These are phyloP conservation scores for Cyrtonyx montezumae DNA, from an alignment of 2,113 vertebrate species.

Conservation along the genomic window DNA sequence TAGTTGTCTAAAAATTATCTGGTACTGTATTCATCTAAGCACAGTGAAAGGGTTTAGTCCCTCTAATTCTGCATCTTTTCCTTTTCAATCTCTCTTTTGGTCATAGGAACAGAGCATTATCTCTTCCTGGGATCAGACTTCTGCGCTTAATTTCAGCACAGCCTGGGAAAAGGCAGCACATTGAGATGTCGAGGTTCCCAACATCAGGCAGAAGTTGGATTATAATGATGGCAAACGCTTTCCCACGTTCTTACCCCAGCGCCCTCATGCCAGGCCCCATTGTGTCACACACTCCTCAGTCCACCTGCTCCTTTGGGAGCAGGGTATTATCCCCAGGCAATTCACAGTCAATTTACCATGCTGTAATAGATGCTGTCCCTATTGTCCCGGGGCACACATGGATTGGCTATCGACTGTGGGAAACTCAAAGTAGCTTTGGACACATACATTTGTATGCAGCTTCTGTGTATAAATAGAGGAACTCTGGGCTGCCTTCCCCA, in stretches of 20 bases:
- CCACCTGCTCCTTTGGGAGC: slow-evolving; percentile 85
- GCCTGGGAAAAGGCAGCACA: slow-evolving; percentile 76
- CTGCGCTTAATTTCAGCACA: neutral
- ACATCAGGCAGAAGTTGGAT: slow-evolving; percentile 72
- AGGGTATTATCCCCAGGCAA: slow-evolving; percentile 81
- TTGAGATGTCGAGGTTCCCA: slow-evolving; percentile 65
- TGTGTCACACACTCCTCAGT: slow-evolving; percentile 70
- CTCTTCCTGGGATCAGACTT: slow-evolving; percentile 19
- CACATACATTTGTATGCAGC: slow-evolving; percentile 74
- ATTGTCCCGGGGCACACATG: slow-evolving; percentile 72
- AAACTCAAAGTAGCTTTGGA: slow-evolving; percentile 71
- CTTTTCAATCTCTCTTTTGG: neutral
- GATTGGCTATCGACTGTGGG: slow-evolving; percentile 85
- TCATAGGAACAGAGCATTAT: slow-evolving; percentile 30
- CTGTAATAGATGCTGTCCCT: slow-evolving; percentile 79
- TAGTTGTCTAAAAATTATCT: slow-evolving; percentile 53
- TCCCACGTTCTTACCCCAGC: slow-evolving; percentile 78
- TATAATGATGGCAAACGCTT: slow-evolving; percentile 75
- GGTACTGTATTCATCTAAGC: slow-evolving; percentile 69
- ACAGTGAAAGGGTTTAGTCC: slow-evolving; percentile 51
- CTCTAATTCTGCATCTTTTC: slow-evolving; percentile 60
- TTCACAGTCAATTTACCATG: slow-evolving; percentile 83
- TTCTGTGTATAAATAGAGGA: slow-evolving; percentile 69
- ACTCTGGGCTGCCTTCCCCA: neutral
- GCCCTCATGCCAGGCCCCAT: slow-evolving; percentile 49